phyloP scores from a whole-genome alignment of 2,888 invertebrate species.

The Rhaphigaster nebulosa region DNA sequence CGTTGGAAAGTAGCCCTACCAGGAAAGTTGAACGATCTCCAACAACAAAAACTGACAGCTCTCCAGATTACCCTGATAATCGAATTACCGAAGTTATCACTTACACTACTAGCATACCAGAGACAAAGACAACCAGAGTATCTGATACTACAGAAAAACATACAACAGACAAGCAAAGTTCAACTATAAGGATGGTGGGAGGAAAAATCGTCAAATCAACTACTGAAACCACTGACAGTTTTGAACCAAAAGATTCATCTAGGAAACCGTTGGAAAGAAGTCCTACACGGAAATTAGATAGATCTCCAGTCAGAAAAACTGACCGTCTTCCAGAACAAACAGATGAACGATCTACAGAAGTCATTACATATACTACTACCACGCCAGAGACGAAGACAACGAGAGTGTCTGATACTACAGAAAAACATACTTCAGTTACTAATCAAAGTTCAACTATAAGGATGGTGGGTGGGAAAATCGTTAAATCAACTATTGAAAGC shows the following conservation, averaged over 20 bases:
- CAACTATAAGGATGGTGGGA: constrained; percentile 60
- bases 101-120: not conserved
- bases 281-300: not conserved
- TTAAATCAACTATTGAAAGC: not conserved
- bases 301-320: not conserved
- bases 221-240: not conserved
- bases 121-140: not conserved
- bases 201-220: constrained; percentile 61
- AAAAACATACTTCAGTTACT: not conserved
- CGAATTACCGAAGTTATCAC: not conserved
- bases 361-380: not conserved
- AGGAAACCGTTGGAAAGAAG: not conserved
- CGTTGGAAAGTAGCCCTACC: not conserved
- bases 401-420: not conserved
- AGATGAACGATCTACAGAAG: not conserved
- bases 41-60: constrained; percentile 17
- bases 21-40: no score
- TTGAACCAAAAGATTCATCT: not conserved
- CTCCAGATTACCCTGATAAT: not conserved
- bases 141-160: constrained; percentile 1
- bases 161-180: not conserved
- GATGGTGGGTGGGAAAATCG: constrained; percentile 2
- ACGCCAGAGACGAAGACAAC: not conserved
- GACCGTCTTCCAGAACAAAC: constrained; percentile 10
- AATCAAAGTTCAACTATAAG: constrained; percentile 59